These are phyloP conservation scores for Drosophila sturtevanti DNA, from an alignment of 1,140 invertebrate species.

Conservation along the genomic window DNA sequence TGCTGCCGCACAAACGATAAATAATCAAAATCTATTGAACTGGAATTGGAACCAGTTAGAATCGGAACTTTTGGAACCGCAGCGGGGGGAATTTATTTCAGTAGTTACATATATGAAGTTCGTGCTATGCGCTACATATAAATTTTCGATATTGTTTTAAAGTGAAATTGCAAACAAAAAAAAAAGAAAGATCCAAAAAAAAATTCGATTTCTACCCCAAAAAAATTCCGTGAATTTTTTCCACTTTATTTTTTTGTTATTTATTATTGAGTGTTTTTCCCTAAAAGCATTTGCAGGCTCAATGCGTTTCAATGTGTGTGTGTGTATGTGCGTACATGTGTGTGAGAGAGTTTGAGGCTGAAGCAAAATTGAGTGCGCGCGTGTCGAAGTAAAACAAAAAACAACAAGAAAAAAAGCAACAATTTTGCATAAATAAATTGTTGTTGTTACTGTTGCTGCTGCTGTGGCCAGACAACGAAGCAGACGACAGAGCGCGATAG, in stretches of 20 bases:
- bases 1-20: constrained; percentile 1
- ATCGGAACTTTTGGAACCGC: background rate
- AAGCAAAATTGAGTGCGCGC: constrained; percentile 22
- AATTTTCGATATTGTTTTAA: background rate
- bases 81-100: constrained; percentile 1
- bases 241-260: background rate
- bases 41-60: background rate
- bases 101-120: background rate
- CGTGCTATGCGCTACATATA: constrained; percentile 6
- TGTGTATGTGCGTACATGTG: constrained; percentile 3
- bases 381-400: constrained; percentile 28
- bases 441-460: constrained; percentile 12
- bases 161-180: constrained; percentile 4
- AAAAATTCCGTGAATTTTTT: constrained; percentile 11
- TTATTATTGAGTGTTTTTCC: background rate
- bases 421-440: constrained; percentile 35
- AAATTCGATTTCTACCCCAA: background rate
- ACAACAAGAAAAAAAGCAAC: constrained; percentile 5
- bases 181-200: background rate
- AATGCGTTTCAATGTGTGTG: constrained; percentile 6
- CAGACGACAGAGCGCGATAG: background rate
- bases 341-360: constrained; percentile 5
- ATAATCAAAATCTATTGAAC: background rate
- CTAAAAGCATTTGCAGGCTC: constrained; percentile 11
- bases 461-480: constrained; percentile 4